Percentiles rank a stretch among this genome's conserved stretches.
These are phyloP conservation scores for Zygothrica quintamaculata DNA, from an alignment of 2,888 invertebrate species.

Conservation along the genomic window DNA sequence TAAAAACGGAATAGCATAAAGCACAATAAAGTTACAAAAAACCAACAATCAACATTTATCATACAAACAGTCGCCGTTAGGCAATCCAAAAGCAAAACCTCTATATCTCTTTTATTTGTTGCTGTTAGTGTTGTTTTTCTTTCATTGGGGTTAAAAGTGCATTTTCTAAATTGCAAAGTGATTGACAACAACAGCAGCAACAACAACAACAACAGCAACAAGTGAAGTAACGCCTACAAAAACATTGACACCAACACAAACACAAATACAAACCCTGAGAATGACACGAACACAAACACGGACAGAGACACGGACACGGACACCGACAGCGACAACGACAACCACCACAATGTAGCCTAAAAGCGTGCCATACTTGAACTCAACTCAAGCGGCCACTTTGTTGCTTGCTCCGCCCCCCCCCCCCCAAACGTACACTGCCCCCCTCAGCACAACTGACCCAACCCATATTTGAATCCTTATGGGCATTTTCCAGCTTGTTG, in stretches of 20 bases:
- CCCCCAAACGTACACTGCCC: too few relatives aligned
- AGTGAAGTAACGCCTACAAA: slow-evolving; percentile 15
- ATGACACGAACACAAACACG: slow-evolving; percentile 4
- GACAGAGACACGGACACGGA: slow-evolving; percentile 9
- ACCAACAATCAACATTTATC: slow-evolving; percentile 57
- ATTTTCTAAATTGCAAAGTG: slow-evolving; percentile 79
- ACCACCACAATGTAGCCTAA: slow-evolving; percentile 47
- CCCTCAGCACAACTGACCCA: slow-evolving; percentile 18
- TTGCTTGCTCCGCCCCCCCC: slow-evolving; percentile 41
- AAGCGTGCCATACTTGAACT: slow-evolving; percentile 72
- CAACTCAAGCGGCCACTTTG: slow-evolving; percentile 70
- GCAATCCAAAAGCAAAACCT: slow-evolving; percentile 35
- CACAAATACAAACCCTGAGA: slow-evolving; percentile 1
- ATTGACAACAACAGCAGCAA: slow-evolving; percentile 65
- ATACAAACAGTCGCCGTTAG: slow-evolving; percentile 40
- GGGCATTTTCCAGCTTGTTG: slow-evolving; percentile 47
- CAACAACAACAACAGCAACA: slow-evolving; percentile 4
- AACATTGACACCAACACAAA: neutral
- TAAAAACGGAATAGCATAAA: slow-evolving; percentile 1
- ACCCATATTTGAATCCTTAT: slow-evolving; percentile 20
- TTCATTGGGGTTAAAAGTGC: slow-evolving; percentile 59
- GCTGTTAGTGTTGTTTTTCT: too few relatives aligned
- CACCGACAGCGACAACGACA: slow-evolving; percentile 19
- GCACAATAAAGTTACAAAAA: slow-evolving; percentile 66
- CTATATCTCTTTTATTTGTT: slow-evolving; percentile 18